These are phyloP conservation scores for Sclerodermus sp. DNA, from an alignment of 2,888 invertebrate species.

Conservation along the genomic window DNA sequence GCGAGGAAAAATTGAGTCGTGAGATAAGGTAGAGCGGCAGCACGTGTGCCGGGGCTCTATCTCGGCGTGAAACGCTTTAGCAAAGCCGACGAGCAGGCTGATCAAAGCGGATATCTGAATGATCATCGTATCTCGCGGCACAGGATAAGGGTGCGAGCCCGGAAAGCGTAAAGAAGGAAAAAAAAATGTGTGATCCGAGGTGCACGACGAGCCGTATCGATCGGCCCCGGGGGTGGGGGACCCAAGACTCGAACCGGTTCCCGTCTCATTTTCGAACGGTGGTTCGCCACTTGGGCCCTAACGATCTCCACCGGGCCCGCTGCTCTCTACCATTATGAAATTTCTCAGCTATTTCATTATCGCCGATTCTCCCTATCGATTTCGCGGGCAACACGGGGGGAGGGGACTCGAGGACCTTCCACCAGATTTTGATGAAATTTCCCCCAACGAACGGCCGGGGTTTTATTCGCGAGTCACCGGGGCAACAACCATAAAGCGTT, in stretches of 20 bases:
- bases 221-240: neutral
- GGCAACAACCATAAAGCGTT: too few relatives aligned
- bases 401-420: too few relatives aligned
- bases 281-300: too few relatives aligned
- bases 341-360: too few relatives aligned
- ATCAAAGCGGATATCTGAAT: neutral
- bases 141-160: neutral
- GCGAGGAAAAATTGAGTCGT: slow-evolving; percentile 4
- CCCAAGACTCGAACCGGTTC: neutral
- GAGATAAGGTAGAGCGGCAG: slow-evolving; percentile 5
- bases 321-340: neutral
- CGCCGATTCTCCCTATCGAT: too few relatives aligned
- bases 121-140: neutral
- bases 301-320: neutral
- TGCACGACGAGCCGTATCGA: neutral
- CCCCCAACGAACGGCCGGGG: too few relatives aligned
- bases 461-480: too few relatives aligned
- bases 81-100: too few relatives aligned
- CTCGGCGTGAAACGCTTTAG: too few relatives aligned
- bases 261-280: neutral
- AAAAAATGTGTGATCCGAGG: neutral
- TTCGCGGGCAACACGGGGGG: too few relatives aligned
- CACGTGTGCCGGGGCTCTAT: too few relatives aligned
- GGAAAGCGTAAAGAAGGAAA: neutral
- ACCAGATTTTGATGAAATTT: too few relatives aligned